Conservation (phyloP, 2,113 vertebrate genomes). For the Leucoraja erinaceus region DNA sequence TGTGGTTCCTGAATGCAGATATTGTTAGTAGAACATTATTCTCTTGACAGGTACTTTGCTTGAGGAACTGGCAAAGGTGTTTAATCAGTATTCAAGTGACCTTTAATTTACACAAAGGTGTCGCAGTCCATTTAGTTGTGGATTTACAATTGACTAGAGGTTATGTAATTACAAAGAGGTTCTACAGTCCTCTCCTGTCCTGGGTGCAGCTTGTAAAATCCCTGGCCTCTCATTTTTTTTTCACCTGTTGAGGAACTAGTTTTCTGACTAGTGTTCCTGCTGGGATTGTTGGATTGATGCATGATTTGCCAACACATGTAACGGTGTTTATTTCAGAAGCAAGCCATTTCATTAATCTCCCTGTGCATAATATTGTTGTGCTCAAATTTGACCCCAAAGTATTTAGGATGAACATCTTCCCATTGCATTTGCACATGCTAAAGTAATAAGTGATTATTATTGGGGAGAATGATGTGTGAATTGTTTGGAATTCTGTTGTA, state of each 20-base stretch:
- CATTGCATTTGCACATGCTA: background rate
- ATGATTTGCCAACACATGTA: background rate
- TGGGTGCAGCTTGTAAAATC: background rate
- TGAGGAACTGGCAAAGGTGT: background rate
- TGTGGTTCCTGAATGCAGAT: background rate
- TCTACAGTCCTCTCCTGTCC: background rate
- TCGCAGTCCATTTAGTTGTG: background rate
- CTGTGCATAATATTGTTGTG: background rate
- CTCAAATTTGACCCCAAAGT: background rate
- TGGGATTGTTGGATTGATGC: background rate
- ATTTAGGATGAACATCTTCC: background rate
- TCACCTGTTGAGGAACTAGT: background rate
- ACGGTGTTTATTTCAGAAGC: background rate
- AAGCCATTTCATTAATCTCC: background rate
- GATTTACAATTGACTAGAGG: background rate
- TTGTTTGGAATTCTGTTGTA: background rate
- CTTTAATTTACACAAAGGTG: background rate
- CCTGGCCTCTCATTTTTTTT: background rate
- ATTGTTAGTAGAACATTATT: background rate
- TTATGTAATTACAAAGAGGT: background rate
- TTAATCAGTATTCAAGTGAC: background rate
- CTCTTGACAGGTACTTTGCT: background rate
- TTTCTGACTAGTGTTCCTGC: background rate
- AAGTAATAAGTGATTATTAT: background rate
- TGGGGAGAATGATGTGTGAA: background rate